phyloP scores from a whole-genome alignment of 1,140 invertebrate species.

The Drosophila pallidifrons region DNA sequence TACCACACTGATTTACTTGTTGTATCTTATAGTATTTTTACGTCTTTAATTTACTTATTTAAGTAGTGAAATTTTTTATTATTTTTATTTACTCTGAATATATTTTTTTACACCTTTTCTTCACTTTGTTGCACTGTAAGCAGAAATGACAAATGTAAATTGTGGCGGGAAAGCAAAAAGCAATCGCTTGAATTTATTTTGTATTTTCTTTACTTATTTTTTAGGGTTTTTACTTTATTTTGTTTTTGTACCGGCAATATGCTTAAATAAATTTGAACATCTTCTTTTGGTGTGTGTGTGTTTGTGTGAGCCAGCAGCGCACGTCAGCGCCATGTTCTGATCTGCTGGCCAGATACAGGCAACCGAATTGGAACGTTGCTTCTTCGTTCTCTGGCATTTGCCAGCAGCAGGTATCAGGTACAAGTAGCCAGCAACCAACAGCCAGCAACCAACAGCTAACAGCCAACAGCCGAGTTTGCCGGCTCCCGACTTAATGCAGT shows the following conservation, averaged over 20 bases:
- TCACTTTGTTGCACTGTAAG: conserved; percentile 48
- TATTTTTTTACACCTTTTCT: background rate
- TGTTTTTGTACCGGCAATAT: conserved; percentile 37
- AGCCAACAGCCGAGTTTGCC: conserved; percentile 1
- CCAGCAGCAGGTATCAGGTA: conserved; percentile 3
- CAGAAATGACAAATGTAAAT: conserved; percentile 76
- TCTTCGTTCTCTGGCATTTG: background rate
- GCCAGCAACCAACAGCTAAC: too few relatives aligned
- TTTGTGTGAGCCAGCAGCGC: conserved; percentile 8
- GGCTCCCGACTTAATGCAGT: conserved; percentile 69
- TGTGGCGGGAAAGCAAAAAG: conserved; percentile 55
- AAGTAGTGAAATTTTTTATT: background rate
- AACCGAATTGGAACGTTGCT: conserved; percentile 39
- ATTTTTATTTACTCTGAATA: background rate
- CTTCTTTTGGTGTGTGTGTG: conserved; percentile 24
- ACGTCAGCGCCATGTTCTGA: conserved; percentile 74
- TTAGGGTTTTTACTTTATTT: background rate
- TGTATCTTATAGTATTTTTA: too few relatives aligned
- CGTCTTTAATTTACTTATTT: too few relatives aligned
- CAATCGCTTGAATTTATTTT: conserved; percentile 74
- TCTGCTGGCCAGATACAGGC: conserved; percentile 63
- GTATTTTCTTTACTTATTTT: conserved; percentile 41
- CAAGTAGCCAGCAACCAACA: background rate
- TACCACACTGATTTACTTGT: too few relatives aligned
- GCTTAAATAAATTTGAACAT: conserved; percentile 76